Conservation (phyloP, 2,888 invertebrate species). For the Netelia fuscicornis region DNA sequence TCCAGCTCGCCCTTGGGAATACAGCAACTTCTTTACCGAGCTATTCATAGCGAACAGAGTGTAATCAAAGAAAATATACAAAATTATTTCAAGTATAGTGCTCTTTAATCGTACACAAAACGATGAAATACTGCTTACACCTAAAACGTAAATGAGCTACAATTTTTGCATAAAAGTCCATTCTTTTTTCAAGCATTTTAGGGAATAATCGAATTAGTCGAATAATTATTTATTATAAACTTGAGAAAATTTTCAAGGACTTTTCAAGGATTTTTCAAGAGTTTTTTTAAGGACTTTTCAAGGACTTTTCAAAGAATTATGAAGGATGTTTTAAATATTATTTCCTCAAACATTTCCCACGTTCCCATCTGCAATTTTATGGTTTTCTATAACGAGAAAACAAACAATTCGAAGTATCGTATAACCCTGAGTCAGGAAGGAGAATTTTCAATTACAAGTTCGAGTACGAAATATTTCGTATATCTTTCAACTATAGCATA, state of each 20-base stretch:
- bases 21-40: neutral
- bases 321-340: neutral
- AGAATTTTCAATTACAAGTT: too few species aligned
- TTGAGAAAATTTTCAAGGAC: neutral
- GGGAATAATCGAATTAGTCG: too few species aligned
- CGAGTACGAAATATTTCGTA: too few species aligned
- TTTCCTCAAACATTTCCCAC: neutral
- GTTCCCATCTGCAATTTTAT: too few species aligned
- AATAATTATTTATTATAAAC: too few species aligned
- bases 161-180: too few species aligned
- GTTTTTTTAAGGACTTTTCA: neutral
- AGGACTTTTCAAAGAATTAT: neutral
- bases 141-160: neutral
- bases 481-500: too few species aligned
- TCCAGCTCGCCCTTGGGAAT: slow-evolving; percentile 16
- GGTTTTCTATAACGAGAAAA: too few species aligned
- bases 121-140: neutral
- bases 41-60: neutral
- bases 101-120: neutral
- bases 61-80: neutral
- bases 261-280: neutral
- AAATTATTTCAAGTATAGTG: neutral
- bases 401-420: too few species aligned
- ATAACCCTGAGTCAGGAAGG: too few species aligned
- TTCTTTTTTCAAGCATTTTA: too few species aligned